Evolutionary conservation across 1,140 invertebrate species (phyloP).

Genomic region (Myzus persicae): DNA sequence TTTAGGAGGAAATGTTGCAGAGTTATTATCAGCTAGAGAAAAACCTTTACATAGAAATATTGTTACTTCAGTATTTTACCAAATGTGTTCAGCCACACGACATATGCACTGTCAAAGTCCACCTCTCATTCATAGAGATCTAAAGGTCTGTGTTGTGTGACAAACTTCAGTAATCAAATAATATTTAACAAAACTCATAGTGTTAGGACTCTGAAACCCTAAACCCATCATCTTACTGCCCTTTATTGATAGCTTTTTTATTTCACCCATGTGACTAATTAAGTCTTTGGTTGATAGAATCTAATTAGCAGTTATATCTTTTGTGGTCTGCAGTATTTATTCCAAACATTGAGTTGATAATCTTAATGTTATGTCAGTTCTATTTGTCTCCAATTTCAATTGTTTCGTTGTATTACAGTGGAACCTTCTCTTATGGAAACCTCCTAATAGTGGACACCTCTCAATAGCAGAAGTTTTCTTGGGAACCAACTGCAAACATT

Average conservation of each 20-base stretch:
- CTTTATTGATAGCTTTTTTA: neutral
- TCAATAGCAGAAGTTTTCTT: too few species aligned
- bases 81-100: slow-evolving; percentile 86
- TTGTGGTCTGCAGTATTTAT: neutral
- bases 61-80: slow-evolving; percentile 90
- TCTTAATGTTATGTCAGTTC: neutral
- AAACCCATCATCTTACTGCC: neutral
- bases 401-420: neutral
- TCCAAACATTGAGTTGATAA: neutral
- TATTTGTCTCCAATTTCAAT: neutral
- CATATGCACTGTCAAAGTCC: slow-evolving; percentile 92
- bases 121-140: slow-evolving; percentile 91
- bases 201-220: neutral
- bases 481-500: too few species aligned
- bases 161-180: neutral
- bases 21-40: slow-evolving; percentile 74
- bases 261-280: neutral
- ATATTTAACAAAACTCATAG: neutral
- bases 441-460: too few species aligned
- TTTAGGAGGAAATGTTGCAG: slow-evolving; percentile 80
- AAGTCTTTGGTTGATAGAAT: neutral
- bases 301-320: neutral
- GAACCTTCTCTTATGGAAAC: too few species aligned
- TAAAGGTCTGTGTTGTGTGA: slow-evolving; percentile 72
- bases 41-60: slow-evolving; percentile 75